phyloP scores from a whole-genome alignment of 2,797 vertebrate species.

The Dermochelys coriacea region DNA sequence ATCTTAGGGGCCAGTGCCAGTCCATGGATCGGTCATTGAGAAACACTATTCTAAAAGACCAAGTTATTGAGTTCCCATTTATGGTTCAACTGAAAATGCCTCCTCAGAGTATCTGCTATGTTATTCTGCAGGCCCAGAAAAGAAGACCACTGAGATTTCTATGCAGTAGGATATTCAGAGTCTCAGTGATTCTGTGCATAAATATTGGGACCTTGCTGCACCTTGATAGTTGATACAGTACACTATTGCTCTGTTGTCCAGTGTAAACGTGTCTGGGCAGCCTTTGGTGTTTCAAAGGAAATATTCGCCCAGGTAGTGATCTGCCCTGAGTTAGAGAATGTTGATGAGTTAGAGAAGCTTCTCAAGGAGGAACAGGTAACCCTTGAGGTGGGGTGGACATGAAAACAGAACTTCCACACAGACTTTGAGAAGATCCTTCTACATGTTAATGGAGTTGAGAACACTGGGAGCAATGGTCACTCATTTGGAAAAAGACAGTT shows the following conservation, averaged over 20 bases:
- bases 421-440: too few relatives aligned
- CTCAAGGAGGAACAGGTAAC: not conserved
- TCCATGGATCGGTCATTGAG: not conserved
- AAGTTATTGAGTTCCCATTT: not conserved
- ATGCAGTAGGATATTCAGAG: not conserved
- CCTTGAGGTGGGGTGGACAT: too few relatives aligned
- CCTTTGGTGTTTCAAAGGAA: not conserved
- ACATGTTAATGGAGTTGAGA: not conserved
- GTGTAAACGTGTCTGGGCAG: not conserved
- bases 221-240: not conserved
- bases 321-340: not conserved
- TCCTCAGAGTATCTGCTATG: not conserved
- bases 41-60: not conserved
- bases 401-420: too few relatives aligned
- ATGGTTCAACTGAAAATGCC: not conserved
- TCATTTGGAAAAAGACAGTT: not conserved
- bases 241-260: not conserved
- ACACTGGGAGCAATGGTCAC: not conserved
- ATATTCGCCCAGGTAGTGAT: not conserved
- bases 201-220: not conserved
- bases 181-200: not conserved
- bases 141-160: not conserved
- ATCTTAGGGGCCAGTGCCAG: too few relatives aligned
- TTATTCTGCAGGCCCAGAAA: not conserved
- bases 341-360: not conserved